Percentiles rank a stretch among this genome's conserved stretches.
phyloP scores from a whole-genome alignment of 2,113 vertebrate genomes.

The Silurus glanis region DNA sequence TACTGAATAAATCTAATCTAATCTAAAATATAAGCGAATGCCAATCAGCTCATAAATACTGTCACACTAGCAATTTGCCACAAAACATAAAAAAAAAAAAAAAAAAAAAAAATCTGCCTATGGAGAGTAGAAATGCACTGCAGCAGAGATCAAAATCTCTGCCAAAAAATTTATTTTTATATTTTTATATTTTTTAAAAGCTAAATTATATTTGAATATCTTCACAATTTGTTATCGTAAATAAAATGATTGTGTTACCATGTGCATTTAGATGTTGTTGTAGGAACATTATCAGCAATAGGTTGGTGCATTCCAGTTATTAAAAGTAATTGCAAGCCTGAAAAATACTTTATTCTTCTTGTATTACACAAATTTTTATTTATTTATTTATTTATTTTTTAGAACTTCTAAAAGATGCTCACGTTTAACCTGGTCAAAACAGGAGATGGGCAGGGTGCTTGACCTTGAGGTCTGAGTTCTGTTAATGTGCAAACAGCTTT shows the following conservation, averaged over 20 bases:
- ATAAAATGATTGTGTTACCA: neutral
- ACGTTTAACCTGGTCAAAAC: constrained; percentile 43
- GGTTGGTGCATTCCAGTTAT: neutral
- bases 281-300: neutral
- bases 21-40: constrained; percentile 1
- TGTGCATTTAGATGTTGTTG: neutral
- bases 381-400: no score
- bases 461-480: constrained; percentile 51
- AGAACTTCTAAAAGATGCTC: constrained; percentile 24
- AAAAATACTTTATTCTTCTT: neutral
- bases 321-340: neutral
- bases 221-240: neutral
- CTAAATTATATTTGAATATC: no score
- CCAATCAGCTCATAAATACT: neutral
- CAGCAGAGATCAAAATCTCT: neutral
- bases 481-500: constrained; percentile 53
- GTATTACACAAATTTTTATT: neutral
- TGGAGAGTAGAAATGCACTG: neutral
- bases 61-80: neutral
- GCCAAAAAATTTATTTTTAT: neutral
- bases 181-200: neutral
- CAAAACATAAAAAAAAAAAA: neutral
- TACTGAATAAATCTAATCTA: neutral
- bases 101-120: neutral
- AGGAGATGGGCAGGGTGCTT: constrained; percentile 13